A percentile compares a stretch with the other conserved stretches of the same genome.
These are phyloP conservation scores for Charaxes varanes DNA, from an alignment of 1,140 invertebrate species.

Conservation along the genomic window DNA sequence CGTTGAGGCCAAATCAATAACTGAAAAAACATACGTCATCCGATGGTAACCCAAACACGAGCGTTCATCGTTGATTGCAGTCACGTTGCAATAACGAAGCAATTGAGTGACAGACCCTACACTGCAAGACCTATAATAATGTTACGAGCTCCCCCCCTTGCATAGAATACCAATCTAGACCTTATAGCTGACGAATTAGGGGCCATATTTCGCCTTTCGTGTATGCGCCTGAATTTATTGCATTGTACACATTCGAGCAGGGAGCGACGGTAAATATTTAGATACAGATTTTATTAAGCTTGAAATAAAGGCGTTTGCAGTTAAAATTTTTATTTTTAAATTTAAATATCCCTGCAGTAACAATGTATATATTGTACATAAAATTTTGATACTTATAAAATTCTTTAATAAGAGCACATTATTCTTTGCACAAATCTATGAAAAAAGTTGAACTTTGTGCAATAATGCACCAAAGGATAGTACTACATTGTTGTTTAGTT, in stretches of 20 bases:
- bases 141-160: slow-evolving; percentile 28
- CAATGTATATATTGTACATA: not conserved
- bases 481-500: too few relatives aligned
- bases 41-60: slow-evolving; percentile 25
- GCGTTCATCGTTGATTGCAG: slow-evolving; percentile 41
- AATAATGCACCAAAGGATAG: too few relatives aligned
- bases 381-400: not conserved
- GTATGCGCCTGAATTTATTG: slow-evolving; percentile 14
- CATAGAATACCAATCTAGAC: slow-evolving; percentile 12
- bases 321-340: too few relatives aligned
- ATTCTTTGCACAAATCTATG: too few relatives aligned
- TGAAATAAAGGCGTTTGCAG: slow-evolving; percentile 1
- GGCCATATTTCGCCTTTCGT: slow-evolving; percentile 5
- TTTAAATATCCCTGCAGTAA: too few relatives aligned
- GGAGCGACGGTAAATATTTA: slow-evolving; percentile 9
- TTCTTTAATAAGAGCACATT: not conserved
- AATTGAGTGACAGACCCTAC: slow-evolving; percentile 58
- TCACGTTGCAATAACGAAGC: slow-evolving; percentile 57
- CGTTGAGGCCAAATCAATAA: slow-evolving; percentile 19
- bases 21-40: slow-evolving; percentile 19
- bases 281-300: slow-evolving; percentile 5
- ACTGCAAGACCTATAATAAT: slow-evolving; percentile 40
- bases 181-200: slow-evolving; percentile 4
- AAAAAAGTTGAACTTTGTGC: too few relatives aligned
- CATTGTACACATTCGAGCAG: slow-evolving; percentile 13